Evolutionary conservation across 1,140 invertebrate genomes (phyloP).

Genomic region (Dinoponera quadriceps): DNA sequence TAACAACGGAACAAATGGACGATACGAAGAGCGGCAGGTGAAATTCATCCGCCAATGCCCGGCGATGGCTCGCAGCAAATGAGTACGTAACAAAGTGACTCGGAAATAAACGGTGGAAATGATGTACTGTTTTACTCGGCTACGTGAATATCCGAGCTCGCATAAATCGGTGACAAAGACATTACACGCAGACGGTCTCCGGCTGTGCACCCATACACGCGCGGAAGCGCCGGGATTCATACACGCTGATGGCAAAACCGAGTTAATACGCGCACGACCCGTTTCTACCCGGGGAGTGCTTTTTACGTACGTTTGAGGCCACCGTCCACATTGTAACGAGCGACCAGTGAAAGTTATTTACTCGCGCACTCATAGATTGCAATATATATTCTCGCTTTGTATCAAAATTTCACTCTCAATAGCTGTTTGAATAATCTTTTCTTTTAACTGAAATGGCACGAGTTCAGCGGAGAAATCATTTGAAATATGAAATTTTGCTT

Average conservation of each 20-base stretch:
- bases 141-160: constrained; percentile 4
- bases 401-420: too few species aligned
- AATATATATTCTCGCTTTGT: too few species aligned
- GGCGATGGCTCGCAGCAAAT: constrained; percentile 49
- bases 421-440: too few species aligned
- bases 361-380: too few species aligned
- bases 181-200: neutral
- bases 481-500: too few species aligned
- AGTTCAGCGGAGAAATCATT: too few species aligned
- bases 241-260: neutral
- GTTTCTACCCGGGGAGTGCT: too few species aligned
- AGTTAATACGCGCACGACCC: too few species aligned
- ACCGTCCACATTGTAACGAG: too few species aligned
- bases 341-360: too few species aligned
- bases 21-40: constrained; percentile 35
- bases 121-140: constrained; percentile 22
- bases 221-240: neutral
- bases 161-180: constrained; percentile 10
- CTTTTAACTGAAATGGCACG: too few species aligned
- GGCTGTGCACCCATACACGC: neutral
- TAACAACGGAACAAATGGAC: constrained; percentile 50
- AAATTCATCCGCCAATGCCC: constrained; percentile 50
- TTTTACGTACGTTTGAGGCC: too few species aligned
- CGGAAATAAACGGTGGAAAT: constrained; percentile 53
- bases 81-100: constrained; percentile 51